Evolutionary conservation across 2,888 invertebrate species (phyloP), one percentile per base, ranked within the genome.

Genomic region (Spicauda simplicius): DNA sequence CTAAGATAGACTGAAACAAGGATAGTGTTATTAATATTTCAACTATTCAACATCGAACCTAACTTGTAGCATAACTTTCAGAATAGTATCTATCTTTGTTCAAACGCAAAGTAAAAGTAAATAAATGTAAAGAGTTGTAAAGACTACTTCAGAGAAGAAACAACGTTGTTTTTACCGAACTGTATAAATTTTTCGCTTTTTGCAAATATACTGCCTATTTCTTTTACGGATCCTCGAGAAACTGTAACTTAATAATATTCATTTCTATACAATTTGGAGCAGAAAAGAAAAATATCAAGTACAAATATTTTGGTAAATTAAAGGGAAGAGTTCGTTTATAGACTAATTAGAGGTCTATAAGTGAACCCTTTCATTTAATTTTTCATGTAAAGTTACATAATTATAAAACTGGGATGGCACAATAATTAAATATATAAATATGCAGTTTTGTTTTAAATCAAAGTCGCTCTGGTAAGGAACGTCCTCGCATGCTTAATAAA

Each of bases 71-170:
- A 25, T 14, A 60, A 60, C 52, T 60, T 60, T 52, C 5, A 18
- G 60, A 19, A 52, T 37, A 37, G 52, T 16, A 52, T 25, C 50
- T 50, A 45, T 60, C 18, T 52, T 52, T 60, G 16, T 58, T 50
- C 59, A 60, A 60, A 50, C 37, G 37, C 50, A 50, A 60, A 60
- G 59, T 60, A 60, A 50, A 60, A 60, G 59, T 60, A 60, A 60
- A 60, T 33, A 60, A 60, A 60, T 45, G 2, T 25, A 25, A 25
- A 25, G 25, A 25, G 25, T 25, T 25, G 33, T 60, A 60, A 16
- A 30, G 30, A 19, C 18, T 18, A 60, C 12, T 60, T 33, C 12
- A 14, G 18, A 52, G 12, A 12, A 59, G 30, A 59, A 30, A 59
- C 59, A 48, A 25, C 14, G 57, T 41, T 45, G 57, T 56, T 56